Conservation (phyloP, 2,888 invertebrate genomes). For the Resseliella maxima region DNA sequence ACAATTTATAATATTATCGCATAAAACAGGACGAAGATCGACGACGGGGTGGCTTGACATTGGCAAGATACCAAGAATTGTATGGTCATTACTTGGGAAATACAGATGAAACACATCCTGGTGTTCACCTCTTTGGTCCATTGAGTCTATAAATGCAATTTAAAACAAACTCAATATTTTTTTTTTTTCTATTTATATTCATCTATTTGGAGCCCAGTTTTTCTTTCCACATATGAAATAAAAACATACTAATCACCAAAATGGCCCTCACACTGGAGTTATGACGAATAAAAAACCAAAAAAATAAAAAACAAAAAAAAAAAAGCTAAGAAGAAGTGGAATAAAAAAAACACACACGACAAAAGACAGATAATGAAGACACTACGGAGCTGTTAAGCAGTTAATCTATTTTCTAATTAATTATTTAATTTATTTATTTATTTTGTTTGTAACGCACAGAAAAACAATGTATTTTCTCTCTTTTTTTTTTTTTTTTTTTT, state of each 20-base stretch:
- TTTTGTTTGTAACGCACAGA: background rate
- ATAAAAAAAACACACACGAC: too few relatives aligned
- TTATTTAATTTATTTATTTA: constrained; percentile 17
- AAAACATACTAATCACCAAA: too few relatives aligned
- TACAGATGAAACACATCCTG: constrained; percentile 77
- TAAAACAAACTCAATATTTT: background rate
- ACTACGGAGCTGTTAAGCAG: background rate
- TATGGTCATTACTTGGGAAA: constrained; percentile 86
- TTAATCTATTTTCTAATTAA: background rate
- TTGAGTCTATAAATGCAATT: constrained; percentile 63
- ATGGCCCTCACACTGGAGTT: too few relatives aligned
- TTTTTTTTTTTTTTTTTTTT: too few relatives aligned
- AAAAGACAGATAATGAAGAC: background rate
- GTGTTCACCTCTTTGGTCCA: constrained; percentile 84
- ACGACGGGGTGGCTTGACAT: constrained; percentile 80
- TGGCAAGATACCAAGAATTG: constrained; percentile 83
- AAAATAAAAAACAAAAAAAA: background rate
- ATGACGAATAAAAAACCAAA: background rate
- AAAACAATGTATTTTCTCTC: too few relatives aligned
- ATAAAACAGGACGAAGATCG: constrained; percentile 81
- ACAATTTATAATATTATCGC: too few relatives aligned
- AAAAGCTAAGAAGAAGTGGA: too few relatives aligned
- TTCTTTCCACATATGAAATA: background rate
- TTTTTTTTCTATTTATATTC: background rate
- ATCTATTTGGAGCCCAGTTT: background rate